Evolutionary conservation across 2,888 invertebrate species (phyloP).

Genomic region (Morpho deidamia): DNA sequence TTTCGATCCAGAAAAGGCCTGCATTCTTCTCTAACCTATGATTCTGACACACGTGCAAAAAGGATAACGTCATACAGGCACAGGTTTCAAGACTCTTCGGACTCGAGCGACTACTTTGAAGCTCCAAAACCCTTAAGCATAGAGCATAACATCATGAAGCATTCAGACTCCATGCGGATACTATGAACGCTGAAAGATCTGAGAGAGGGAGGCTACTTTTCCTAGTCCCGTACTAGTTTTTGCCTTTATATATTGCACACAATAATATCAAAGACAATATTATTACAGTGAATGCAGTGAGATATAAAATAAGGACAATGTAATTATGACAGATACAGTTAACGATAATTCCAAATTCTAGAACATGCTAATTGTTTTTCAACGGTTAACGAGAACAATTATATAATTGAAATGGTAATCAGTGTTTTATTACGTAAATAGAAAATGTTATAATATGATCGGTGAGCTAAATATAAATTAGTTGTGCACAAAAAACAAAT

Average conservation of each 20-base stretch:
- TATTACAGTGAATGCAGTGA: slow-evolving; percentile 4
- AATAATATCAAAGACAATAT: slow-evolving; percentile 8
- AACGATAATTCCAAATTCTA: not conserved
- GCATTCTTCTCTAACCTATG: slow-evolving; percentile 56
- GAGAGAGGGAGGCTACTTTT: slow-evolving; percentile 43
- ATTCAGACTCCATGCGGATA: slow-evolving; percentile 69
- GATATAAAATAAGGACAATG: not conserved
- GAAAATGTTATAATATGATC: too few species aligned
- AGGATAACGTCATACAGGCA: slow-evolving; percentile 47
- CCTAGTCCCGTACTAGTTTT: slow-evolving; percentile 39
- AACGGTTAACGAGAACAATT: not conserved
- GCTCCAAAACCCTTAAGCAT: slow-evolving; percentile 49
- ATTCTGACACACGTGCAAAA: slow-evolving; percentile 61
- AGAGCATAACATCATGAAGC: slow-evolving; percentile 62
- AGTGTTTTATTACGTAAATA: too few species aligned
- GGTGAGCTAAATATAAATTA: too few species aligned
- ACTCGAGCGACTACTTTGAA: slow-evolving; percentile 59
- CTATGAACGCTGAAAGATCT: slow-evolving; percentile 30
- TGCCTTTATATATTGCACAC: slow-evolving; percentile 8
- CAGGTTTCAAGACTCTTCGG: slow-evolving; percentile 54
- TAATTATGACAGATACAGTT: not conserved
- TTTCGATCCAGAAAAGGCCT: slow-evolving; percentile 54
- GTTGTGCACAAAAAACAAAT: too few species aligned
- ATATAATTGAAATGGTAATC: not conserved
- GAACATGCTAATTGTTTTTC: not conserved